A percentile compares a stretch with the other conserved stretches of the same genome.
These are phyloP conservation scores for Eupleurogrammus muticus DNA, from an alignment of 2,797 vertebrate species.

Conservation along the genomic window DNA sequence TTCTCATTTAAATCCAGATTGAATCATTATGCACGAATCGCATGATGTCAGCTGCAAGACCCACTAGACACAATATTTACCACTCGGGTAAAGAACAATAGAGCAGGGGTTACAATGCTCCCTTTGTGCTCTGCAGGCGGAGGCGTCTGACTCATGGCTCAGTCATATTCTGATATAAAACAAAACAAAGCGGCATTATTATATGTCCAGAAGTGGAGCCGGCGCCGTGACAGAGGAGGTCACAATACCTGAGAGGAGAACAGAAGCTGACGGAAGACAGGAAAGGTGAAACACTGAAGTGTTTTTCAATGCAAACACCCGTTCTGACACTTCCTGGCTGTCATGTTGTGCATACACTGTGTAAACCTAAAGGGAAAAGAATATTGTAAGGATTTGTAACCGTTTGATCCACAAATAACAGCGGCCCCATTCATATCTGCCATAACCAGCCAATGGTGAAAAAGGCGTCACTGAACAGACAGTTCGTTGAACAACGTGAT, in stretches of 20 bases:
- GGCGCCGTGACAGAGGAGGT: slow-evolving; percentile 26
- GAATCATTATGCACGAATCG: slow-evolving; percentile 16
- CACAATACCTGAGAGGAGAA: slow-evolving; percentile 29
- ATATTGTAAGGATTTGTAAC: too few relatives aligned
- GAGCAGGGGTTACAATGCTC: slow-evolving; percentile 33
- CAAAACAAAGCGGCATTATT: slow-evolving; percentile 50
- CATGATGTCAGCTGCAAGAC: neutral
- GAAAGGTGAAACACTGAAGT: slow-evolving; percentile 10
- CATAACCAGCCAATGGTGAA: neutral
- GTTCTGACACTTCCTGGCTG: neutral
- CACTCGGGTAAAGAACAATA: slow-evolving; percentile 26
- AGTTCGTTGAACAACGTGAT: neutral
- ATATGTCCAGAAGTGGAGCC: slow-evolving; percentile 33
- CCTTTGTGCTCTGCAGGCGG: slow-evolving; percentile 36
- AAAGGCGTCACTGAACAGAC: neutral
- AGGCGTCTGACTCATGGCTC: slow-evolving; percentile 48
- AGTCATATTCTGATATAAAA: slow-evolving; percentile 44
- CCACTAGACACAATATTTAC: slow-evolving; percentile 29
- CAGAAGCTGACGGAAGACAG: slow-evolving; percentile 4
- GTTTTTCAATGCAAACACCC: neutral
- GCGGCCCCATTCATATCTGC: neutral
- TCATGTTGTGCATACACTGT: neutral
- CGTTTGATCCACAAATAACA: too few relatives aligned
- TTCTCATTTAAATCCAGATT: slow-evolving; percentile 26
- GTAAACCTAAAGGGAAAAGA: neutral